Conservation (phyloP, 2,888 invertebrate species). For the Conops quadrifasciatus region DNA sequence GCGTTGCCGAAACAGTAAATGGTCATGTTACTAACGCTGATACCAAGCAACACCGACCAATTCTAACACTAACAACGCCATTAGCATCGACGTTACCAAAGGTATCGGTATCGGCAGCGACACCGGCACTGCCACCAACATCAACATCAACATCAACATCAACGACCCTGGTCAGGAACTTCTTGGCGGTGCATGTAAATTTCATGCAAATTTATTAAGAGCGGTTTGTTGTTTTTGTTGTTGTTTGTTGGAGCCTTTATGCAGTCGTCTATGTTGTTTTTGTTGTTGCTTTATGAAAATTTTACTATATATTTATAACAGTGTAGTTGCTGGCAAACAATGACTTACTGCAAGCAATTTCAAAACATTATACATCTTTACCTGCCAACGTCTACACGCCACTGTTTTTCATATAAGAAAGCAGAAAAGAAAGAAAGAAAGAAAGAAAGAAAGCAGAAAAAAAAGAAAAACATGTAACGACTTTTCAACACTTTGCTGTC, state of each 20-base stretch:
- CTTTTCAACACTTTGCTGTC: too few relatives aligned
- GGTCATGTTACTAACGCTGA: not conserved
- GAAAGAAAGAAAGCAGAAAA: too few relatives aligned
- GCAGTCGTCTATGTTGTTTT: not conserved
- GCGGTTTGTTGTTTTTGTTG: not conserved
- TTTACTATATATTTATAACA: not conserved
- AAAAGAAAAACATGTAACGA: too few relatives aligned
- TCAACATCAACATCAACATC: not conserved
- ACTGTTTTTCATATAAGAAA: not conserved
- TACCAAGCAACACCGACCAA: conserved; percentile 12
- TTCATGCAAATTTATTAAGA: conserved; percentile 20
- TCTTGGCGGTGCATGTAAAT: conserved; percentile 25
- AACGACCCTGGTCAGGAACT: not conserved
- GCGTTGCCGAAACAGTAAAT: too few relatives aligned
- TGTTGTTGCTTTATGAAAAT: not conserved
- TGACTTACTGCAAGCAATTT: not conserved
- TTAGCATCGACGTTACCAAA: not conserved
- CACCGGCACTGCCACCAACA: not conserved
- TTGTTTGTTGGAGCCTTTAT: not conserved
- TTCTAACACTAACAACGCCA: too few relatives aligned
- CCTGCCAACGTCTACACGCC: not conserved
- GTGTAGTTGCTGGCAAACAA: not conserved
- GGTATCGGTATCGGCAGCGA: not conserved
- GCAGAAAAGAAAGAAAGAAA: too few relatives aligned
- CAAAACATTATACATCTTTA: not conserved